These are phyloP conservation scores for Auanema freiburgensis DNA, from an alignment of 2,888 invertebrate species.

Conservation along the genomic window DNA sequence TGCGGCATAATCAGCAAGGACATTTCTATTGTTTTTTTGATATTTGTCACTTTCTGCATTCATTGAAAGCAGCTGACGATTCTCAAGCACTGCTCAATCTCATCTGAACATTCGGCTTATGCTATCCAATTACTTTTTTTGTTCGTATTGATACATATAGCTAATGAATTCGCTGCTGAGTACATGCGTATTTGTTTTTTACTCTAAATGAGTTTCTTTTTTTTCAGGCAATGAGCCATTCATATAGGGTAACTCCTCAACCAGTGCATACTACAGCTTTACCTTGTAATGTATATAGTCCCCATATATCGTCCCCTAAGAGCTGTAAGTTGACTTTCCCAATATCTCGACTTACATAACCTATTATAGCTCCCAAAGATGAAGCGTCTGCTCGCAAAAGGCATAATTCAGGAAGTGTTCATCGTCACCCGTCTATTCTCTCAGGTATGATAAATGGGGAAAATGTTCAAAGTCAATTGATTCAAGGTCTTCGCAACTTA, in stretches of 20 bases:
- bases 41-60: too few relatives aligned
- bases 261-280: background rate
- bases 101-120: too few relatives aligned
- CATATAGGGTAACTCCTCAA: slow-evolving; percentile 6
- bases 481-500: slow-evolving; percentile 6
- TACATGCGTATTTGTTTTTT: too few relatives aligned
- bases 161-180: too few relatives aligned
- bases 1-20: too few relatives aligned
- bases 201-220: too few relatives aligned
- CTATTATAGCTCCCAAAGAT: background rate
- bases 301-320: background rate
- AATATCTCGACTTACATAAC: background rate
- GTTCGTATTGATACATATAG: too few relatives aligned
- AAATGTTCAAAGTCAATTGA: background rate
- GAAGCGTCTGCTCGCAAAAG: background rate
- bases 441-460: background rate
- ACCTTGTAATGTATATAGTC: slow-evolving; percentile 4
- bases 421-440: slow-evolving; percentile 4
- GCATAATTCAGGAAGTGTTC: slow-evolving; percentile 1
- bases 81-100: too few relatives aligned
- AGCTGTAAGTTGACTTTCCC: slow-evolving; percentile 4
- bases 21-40: too few relatives aligned
- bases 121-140: too few relatives aligned
- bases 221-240: slow-evolving; percentile 6
- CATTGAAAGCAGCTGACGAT: too few relatives aligned